Conservation (phyloP, 2,113 vertebrate species). For the Pseudorhombus dupliciocellatus region DNA sequence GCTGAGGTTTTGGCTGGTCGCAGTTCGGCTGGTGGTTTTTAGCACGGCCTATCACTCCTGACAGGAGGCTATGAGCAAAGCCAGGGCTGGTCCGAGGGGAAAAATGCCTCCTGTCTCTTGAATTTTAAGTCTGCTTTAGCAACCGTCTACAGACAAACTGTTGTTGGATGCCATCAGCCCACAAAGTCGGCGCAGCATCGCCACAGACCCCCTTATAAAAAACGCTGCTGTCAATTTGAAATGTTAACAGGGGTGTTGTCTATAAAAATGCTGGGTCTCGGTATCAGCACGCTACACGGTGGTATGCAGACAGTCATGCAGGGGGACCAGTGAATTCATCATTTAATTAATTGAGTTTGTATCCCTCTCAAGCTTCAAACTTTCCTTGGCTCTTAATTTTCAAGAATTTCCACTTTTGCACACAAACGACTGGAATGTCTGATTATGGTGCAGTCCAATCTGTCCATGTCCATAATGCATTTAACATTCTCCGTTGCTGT, state of each 20-base stretch:
- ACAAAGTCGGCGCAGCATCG: slow-evolving; percentile 50
- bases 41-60: slow-evolving; percentile 30
- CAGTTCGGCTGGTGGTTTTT: slow-evolving; percentile 28
- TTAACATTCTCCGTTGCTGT: slow-evolving; percentile 39
- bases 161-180: slow-evolving; percentile 55
- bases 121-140: slow-evolving; percentile 68
- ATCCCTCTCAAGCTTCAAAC: neutral
- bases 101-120: slow-evolving; percentile 26
- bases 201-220: slow-evolving; percentile 46
- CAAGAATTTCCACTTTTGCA: slow-evolving; percentile 22
- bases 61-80: slow-evolving; percentile 60
- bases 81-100: slow-evolving; percentile 49
- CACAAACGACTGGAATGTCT: neutral
- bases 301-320: slow-evolving; percentile 30
- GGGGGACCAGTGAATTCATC: slow-evolving; percentile 17
- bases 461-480: slow-evolving; percentile 40
- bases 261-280: slow-evolving; percentile 13
- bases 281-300: slow-evolving; percentile 24
- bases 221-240: slow-evolving; percentile 54
- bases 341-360: slow-evolving; percentile 13
- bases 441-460: slow-evolving; percentile 37
- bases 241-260: slow-evolving; percentile 53
- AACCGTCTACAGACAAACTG: slow-evolving; percentile 57
- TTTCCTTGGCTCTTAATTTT: slow-evolving; percentile 30
- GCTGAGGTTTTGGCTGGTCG: slow-evolving; percentile 37